Conservation (phyloP, 2,888 invertebrate genomes). For the Eudasyphora cyanicolor region DNA sequence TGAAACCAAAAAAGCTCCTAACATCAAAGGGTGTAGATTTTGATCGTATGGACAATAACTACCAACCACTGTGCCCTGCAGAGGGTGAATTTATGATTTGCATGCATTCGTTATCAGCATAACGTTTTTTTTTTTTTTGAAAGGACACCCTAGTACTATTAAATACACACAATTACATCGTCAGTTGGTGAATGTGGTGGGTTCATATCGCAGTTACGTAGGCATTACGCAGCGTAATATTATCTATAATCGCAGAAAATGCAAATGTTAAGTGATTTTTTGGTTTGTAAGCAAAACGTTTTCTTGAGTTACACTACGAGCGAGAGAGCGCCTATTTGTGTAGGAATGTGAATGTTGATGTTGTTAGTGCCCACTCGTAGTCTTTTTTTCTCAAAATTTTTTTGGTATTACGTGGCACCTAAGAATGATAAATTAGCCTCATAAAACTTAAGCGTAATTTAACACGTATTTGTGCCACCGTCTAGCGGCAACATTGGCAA, state of each 20-base stretch:
- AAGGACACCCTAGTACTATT: no score
- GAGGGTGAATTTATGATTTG: no score
- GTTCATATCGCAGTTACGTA: neutral
- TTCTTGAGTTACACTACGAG: neutral
- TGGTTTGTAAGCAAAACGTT: constrained; percentile 25
- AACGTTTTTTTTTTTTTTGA: no score
- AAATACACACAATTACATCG: neutral
- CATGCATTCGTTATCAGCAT: no score
- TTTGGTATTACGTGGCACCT: constrained; percentile 26
- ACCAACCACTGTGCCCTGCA: no score
- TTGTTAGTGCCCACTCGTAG: neutral
- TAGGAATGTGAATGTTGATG: neutral
- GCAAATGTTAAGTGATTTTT: constrained; percentile 33
- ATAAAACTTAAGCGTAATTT: constrained; percentile 66
- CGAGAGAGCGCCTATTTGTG: constrained; percentile 38
- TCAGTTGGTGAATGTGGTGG: neutral
- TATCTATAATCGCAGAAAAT: neutral
- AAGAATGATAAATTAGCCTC: constrained; percentile 67
- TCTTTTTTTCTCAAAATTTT: neutral
- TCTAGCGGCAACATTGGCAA: constrained; percentile 63
- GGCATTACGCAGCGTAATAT: neutral
- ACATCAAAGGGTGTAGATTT: no score
- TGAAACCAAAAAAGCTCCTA: no score
- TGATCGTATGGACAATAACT: no score
- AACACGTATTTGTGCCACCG: constrained; percentile 66